Conservation (phyloP, 92 coral and sea anemone species). For the Scolanthus callimorphus region DNA sequence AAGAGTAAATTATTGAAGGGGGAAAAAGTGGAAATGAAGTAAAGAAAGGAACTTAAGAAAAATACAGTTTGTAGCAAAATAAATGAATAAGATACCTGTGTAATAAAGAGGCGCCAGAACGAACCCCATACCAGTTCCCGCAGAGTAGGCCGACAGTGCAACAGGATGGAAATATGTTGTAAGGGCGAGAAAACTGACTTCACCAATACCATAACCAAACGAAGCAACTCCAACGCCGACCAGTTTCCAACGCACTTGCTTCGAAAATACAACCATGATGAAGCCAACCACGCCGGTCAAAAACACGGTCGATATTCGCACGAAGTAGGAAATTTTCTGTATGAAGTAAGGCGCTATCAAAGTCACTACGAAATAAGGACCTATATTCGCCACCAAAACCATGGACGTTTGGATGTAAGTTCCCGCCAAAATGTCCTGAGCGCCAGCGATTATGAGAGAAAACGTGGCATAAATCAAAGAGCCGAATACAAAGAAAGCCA, state of each 20-base stretch:
- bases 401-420: conserved; percentile 78
- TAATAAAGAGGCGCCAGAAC: conserved; percentile 69
- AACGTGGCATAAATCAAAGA: conserved; percentile 9
- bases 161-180: conserved; percentile 65
- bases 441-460: conserved; percentile 60
- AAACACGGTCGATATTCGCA: conserved; percentile 59
- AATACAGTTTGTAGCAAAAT: too few relatives aligned
- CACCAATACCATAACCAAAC: conserved; percentile 74
- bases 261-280: conserved; percentile 51
- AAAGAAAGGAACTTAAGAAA: too few relatives aligned
- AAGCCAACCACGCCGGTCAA: conserved; percentile 57
- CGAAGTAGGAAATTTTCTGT: conserved; percentile 64
- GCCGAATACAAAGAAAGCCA: conserved; percentile 56
- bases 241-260: conserved; percentile 64
- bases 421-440: conserved; percentile 84
- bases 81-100: conserved; percentile 57
- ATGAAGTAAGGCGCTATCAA: conserved; percentile 73
- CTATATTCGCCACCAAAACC: conserved; percentile 77
- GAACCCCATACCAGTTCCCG: conserved; percentile 78
- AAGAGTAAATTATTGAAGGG: too few relatives aligned
- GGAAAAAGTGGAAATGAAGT: too few relatives aligned
- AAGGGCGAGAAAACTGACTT: conserved; percentile 74
- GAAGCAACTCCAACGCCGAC: conserved; percentile 78
- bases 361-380: conserved; percentile 67
- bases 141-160: conserved; percentile 57